A percentile compares a stretch with the other conserved stretches of the same genome.
Evolutionary conservation across 2,797 vertebrate genomes (phyloP).

Genomic region (Enteromius thamalakanensis): DNA sequence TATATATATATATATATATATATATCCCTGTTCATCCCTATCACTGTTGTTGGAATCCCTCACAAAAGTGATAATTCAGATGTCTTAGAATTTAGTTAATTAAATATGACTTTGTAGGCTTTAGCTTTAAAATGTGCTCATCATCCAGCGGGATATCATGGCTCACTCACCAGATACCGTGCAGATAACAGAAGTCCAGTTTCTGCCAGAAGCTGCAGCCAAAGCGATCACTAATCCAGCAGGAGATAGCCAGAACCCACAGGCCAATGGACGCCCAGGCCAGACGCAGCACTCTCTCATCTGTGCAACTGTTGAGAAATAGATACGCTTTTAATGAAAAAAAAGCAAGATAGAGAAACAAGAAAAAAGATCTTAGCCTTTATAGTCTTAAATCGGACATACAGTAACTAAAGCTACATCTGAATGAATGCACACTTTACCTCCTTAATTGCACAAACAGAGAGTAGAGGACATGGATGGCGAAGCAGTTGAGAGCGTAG

Average conservation of each 20-base stretch:
- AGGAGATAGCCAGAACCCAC: constrained; percentile 86
- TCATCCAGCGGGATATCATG: not conserved
- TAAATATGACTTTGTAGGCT: not conserved
- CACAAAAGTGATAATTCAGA: not conserved
- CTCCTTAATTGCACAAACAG: constrained; percentile 78
- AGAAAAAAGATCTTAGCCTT: not conserved
- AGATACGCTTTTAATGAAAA: not conserved
- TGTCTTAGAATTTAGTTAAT: not conserved
- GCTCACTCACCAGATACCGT: constrained; percentile 88
- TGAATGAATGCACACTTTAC: constrained; percentile 67
- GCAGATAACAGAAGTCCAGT: constrained; percentile 90
- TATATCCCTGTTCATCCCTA: too few species aligned
- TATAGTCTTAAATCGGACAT: not conserved
- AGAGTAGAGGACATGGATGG: constrained; percentile 85
- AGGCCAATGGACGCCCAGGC: constrained; percentile 74
- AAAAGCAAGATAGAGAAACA: not conserved
- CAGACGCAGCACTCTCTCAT: constrained; percentile 75
- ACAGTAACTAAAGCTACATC: not conserved
- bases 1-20: too few species aligned
- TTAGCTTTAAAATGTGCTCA: not conserved
- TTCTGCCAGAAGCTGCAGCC: constrained; percentile 88
- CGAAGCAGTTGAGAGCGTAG: constrained; percentile 87
- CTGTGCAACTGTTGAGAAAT: constrained; percentile 75
- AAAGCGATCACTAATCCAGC: constrained; percentile 90
- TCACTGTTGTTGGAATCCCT: too few species aligned